A percentile compares a stretch with the other conserved stretches of the same genome.
phyloP scores from a whole-genome alignment of 2,888 invertebrate species.

The Apamea anceps region DNA sequence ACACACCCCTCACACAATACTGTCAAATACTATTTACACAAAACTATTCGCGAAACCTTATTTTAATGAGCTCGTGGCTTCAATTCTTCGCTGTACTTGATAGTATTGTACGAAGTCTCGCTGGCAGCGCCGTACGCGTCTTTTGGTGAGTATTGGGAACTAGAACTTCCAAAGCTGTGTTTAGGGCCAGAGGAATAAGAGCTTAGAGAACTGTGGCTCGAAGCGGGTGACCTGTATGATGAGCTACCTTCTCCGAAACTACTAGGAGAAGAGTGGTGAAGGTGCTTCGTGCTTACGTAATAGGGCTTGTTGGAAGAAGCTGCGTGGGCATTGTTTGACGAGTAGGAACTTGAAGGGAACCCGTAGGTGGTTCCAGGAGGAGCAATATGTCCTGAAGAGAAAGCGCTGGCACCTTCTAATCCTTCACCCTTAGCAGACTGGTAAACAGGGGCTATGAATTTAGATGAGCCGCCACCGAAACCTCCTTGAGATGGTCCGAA shows the following conservation, averaged over 20 bases:
- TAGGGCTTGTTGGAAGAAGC: constrained; percentile 83
- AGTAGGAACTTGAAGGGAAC: constrained; percentile 77
- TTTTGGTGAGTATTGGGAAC: constrained; percentile 80
- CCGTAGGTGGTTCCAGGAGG: constrained; percentile 82
- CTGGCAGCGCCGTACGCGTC: constrained; percentile 85
- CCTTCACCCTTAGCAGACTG: constrained; percentile 80
- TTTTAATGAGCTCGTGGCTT: constrained; percentile 82
- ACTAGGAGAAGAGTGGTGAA: constrained; percentile 69
- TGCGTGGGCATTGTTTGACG: constrained; percentile 75
- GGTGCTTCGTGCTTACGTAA: constrained; percentile 79
- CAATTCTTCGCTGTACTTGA: constrained; percentile 88
- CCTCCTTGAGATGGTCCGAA: constrained; percentile 78
- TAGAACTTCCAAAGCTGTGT: constrained; percentile 79
- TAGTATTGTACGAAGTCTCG: constrained; percentile 86
- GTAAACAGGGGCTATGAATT: constrained; percentile 78
- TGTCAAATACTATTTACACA: constrained; percentile 77
- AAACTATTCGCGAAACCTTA: constrained; percentile 58
- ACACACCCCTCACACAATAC: constrained; percentile 66
- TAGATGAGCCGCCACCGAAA: constrained; percentile 78
- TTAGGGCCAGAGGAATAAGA: constrained; percentile 82
- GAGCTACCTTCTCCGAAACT: constrained; percentile 80
- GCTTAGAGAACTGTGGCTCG: constrained; percentile 78
- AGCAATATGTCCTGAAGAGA: constrained; percentile 81
- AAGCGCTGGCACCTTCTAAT: constrained; percentile 78
- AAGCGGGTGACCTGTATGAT: constrained; percentile 79